Conservation (phyloP, 1,140 invertebrate species). For the Drosophila parvula region DNA sequence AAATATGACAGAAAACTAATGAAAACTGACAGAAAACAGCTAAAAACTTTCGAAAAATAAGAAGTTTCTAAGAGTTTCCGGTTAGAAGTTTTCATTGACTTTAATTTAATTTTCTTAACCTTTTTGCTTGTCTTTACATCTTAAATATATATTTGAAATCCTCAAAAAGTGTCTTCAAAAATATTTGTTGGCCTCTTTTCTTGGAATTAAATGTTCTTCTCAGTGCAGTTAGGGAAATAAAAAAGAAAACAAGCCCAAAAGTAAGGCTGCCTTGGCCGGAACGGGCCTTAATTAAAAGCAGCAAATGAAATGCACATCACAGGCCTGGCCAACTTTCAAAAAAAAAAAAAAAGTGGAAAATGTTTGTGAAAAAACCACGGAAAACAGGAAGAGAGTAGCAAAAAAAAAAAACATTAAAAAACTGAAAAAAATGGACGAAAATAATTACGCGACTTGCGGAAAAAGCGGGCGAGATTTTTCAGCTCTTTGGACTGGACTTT, state of each 20-base stretch:
- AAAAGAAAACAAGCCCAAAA: neutral
- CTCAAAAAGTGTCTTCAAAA: neutral
- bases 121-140: neutral
- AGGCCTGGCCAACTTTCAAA: slow-evolving; percentile 24
- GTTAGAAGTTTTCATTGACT: too few species aligned
- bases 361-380: neutral
- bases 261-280: slow-evolving; percentile 4
- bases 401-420: slow-evolving; percentile 5
- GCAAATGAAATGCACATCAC: slow-evolving; percentile 43
- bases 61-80: too few species aligned
- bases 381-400: neutral
- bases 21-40: neutral
- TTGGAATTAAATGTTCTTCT: neutral
- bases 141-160: neutral
- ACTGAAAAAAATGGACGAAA: slow-evolving; percentile 16
- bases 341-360: slow-evolving; percentile 9
- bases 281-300: slow-evolving; percentile 41
- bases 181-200: neutral
- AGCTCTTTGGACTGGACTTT: slow-evolving; percentile 18
- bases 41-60: too few species aligned
- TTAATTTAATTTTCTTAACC: too few species aligned
- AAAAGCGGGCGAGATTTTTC: slow-evolving; percentile 27
- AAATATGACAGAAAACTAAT: neutral
- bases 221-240: neutral
- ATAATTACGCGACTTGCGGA: slow-evolving; percentile 33